Conservation (phyloP, 2,797 vertebrate genomes). For the Sebastes taczanowskii region DNA sequence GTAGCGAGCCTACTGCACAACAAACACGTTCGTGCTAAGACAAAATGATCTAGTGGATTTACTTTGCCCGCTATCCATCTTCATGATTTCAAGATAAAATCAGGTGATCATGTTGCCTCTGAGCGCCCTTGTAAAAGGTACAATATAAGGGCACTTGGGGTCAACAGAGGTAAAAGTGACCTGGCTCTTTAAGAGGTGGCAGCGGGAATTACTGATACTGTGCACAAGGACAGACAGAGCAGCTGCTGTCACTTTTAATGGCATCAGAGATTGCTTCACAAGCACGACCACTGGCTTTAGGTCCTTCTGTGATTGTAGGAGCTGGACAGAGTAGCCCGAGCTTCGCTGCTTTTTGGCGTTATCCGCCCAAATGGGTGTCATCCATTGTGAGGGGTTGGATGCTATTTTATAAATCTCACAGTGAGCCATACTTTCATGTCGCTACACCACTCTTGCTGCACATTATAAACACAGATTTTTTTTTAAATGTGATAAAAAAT, state of each 20-base stretch:
- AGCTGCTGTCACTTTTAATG: slow-evolving; percentile 83
- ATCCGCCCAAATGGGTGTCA: slow-evolving; percentile 14
- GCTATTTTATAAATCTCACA: slow-evolving; percentile 7
- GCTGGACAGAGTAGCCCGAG: slow-evolving; percentile 36
- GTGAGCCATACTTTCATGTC: not conserved
- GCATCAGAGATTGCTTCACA: slow-evolving; percentile 70
- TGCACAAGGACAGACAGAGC: slow-evolving; percentile 70
- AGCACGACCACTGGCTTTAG: slow-evolving; percentile 48
- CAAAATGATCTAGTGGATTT: slow-evolving; percentile 4
- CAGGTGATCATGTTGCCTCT: slow-evolving; percentile 9
- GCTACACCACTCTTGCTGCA: not conserved
- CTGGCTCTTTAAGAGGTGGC: slow-evolving; percentile 77
- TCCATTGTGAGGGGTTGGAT: not conserved
- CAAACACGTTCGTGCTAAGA: not conserved
- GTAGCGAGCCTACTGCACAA: not conserved
- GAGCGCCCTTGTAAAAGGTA: not conserved
- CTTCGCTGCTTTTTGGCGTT: slow-evolving; percentile 20
- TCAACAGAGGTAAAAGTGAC: slow-evolving; percentile 60
- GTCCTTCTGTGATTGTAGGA: slow-evolving; percentile 37
- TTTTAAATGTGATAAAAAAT: not conserved
- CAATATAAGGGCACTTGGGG: slow-evolving; percentile 14
- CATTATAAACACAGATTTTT: not conserved
- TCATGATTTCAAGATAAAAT: slow-evolving; percentile 2
- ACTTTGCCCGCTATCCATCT: not conserved
- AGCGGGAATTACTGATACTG: slow-evolving; percentile 56